phyloP scores from a whole-genome alignment of 1,140 invertebrate species.

The Archivesica marissinica region DNA sequence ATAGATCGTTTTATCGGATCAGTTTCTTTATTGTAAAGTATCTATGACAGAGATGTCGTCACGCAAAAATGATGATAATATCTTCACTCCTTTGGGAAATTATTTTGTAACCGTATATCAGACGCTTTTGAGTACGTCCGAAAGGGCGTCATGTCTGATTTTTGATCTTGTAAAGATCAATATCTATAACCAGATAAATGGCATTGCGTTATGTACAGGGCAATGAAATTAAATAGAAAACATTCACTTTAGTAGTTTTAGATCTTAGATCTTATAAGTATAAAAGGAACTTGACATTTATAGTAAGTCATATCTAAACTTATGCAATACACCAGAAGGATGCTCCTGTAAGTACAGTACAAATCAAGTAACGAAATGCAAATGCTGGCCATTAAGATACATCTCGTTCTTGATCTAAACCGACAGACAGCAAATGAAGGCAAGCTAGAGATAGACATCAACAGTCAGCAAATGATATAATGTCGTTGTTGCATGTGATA shows the following conservation, averaged over 20 bases:
- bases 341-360: no score
- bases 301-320: not conserved
- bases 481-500: no score
- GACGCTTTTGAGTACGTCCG: not conserved
- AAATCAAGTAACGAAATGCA: no score
- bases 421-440: no score
- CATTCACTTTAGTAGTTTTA: not conserved
- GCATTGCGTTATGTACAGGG: not conserved
- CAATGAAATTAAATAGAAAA: not conserved
- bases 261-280: no score
- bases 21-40: not conserved
- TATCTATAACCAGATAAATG: not conserved
- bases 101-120: slow-evolving; percentile 14
- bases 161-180: slow-evolving; percentile 6
- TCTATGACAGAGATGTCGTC: not conserved
- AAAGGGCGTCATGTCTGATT: not conserved
- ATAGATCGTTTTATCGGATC: no score
- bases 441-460: no score
- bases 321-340: no score
- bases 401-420: no score
- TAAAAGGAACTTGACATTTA: not conserved
- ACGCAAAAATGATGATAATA: slow-evolving; percentile 19
- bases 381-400: no score
- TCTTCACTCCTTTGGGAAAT: not conserved
- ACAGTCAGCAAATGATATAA: no score